These are phyloP conservation scores for Drosophila grimshawi DNA, from an alignment of 1,140 invertebrate genomes.

Conservation along the genomic window DNA sequence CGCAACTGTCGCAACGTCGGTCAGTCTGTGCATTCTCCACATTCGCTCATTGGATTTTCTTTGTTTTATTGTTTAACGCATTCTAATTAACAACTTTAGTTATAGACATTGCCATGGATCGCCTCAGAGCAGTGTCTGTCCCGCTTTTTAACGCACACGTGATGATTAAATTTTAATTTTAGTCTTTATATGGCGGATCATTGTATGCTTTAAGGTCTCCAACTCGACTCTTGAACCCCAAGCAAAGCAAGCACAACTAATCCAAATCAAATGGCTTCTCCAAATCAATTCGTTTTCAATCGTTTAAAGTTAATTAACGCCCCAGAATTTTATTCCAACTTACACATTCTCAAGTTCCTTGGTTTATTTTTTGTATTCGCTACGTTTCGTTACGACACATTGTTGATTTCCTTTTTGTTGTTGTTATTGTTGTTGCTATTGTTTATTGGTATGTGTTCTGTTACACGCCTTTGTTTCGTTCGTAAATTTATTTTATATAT, in stretches of 20 bases:
- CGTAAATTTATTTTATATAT: constrained; percentile 76
- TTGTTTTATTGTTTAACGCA: constrained; percentile 83
- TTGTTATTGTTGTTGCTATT: constrained; percentile 24
- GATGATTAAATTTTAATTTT: constrained; percentile 83
- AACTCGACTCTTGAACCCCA: constrained; percentile 43
- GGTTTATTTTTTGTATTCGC: constrained; percentile 31
- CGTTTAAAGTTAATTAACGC: constrained; percentile 83
- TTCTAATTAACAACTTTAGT: constrained; percentile 79
- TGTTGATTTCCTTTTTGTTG: constrained; percentile 31
- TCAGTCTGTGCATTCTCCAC: not conserved
- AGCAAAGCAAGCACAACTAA: constrained; percentile 72
- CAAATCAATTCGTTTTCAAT: constrained; percentile 83
- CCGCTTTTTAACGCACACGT: constrained; percentile 76
- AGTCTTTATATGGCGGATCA: constrained; percentile 43
- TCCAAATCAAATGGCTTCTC: constrained; percentile 80
- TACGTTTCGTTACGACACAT: constrained; percentile 30
- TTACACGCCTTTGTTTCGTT: constrained; percentile 75
- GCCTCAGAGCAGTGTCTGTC: constrained; percentile 38
- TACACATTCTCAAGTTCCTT: constrained; percentile 57
- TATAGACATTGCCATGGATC: constrained; percentile 40
- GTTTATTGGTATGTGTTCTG: constrained; percentile 29
- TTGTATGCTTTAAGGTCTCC: constrained; percentile 25
- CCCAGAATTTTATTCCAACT: constrained; percentile 74
- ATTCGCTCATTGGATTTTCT: constrained; percentile 35
- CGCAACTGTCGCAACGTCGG: constrained; percentile 56